phyloP scores from a whole-genome alignment of 2,113 vertebrate species.

The Myotis davidii region DNA sequence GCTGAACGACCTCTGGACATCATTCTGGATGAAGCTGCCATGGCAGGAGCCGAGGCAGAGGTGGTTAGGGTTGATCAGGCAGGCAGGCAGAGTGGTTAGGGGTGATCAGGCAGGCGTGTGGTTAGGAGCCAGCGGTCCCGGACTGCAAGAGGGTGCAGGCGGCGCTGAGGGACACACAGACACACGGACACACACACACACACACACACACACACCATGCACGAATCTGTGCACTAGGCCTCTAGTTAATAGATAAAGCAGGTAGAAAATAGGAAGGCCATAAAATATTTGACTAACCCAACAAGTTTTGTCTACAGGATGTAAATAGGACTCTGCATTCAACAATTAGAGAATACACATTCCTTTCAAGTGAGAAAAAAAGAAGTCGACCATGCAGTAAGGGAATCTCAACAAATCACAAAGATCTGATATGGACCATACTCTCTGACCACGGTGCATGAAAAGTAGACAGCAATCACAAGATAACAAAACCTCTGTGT shows the following conservation, averaged over 20 bases:
- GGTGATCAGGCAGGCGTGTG: no score
- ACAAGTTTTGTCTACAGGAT: background rate
- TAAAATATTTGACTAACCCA: background rate
- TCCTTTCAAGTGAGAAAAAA: background rate
- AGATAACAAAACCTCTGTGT: background rate
- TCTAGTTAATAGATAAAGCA: background rate
- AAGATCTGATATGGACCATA: background rate
- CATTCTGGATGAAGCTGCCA: no score
- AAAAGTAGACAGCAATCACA: background rate
- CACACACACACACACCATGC: no score
- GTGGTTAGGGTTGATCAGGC: no score
- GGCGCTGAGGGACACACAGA: no score
- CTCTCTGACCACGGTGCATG: background rate
- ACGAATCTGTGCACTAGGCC: no score
- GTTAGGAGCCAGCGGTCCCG: no score
- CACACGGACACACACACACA: no score
- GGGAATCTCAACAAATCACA: background rate
- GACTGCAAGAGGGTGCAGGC: no score
- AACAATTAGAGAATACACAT: background rate
- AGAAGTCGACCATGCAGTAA: background rate
- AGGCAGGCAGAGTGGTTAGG: no score
- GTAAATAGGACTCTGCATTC: background rate
- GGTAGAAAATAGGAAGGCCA: background rate
- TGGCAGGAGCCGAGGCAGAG: no score
- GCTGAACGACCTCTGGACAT: no score